Percentiles rank a stretch among this genome's conserved stretches.
Evolutionary conservation across 2,113 vertebrate species (phyloP).

Genomic region (Menura novaehollandiae): DNA sequence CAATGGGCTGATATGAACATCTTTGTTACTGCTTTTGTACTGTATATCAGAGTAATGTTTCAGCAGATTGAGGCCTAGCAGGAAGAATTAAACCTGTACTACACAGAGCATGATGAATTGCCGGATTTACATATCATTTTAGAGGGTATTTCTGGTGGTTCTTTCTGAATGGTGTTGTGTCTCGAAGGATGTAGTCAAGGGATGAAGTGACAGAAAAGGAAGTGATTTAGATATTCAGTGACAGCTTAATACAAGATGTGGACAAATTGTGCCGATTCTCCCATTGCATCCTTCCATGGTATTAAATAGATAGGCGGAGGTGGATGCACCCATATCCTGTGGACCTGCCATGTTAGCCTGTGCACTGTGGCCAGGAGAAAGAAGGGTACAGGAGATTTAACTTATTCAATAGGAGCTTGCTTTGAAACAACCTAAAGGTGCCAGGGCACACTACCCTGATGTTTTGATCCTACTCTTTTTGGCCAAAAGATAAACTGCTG

Average conservation of each 20-base stretch:
- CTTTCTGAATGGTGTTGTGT: slow-evolving; percentile 82
- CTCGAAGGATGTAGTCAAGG: slow-evolving; percentile 81
- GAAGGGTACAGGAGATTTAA: slow-evolving; percentile 11
- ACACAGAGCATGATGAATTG: slow-evolving; percentile 86
- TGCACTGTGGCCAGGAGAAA: background rate
- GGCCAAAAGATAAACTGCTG: slow-evolving; percentile 25
- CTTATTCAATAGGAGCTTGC: slow-evolving; percentile 1
- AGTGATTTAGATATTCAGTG: slow-evolving; percentile 95
- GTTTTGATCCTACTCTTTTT: slow-evolving; percentile 39
- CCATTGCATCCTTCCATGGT: background rate
- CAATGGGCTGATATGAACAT: slow-evolving; percentile 89
- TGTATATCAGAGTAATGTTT: slow-evolving; percentile 88
- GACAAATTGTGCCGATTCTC: slow-evolving; percentile 72
- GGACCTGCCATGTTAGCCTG: background rate
- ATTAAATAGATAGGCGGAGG: background rate
- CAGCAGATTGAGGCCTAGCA: slow-evolving; percentile 84
- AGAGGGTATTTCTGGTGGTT: slow-evolving; percentile 69
- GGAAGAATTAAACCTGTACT: slow-evolving; percentile 86
- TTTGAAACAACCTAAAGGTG: background rate
- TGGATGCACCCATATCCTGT: background rate
- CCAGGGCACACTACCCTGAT: background rate
- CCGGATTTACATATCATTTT: slow-evolving; percentile 96
- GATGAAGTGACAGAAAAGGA: slow-evolving; percentile 85
- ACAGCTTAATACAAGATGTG: slow-evolving; percentile 92
- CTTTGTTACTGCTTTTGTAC: slow-evolving; percentile 91